Evolutionary conservation across 2,113 vertebrate species (phyloP).

Genomic region (Apodemus speciosus): DNA sequence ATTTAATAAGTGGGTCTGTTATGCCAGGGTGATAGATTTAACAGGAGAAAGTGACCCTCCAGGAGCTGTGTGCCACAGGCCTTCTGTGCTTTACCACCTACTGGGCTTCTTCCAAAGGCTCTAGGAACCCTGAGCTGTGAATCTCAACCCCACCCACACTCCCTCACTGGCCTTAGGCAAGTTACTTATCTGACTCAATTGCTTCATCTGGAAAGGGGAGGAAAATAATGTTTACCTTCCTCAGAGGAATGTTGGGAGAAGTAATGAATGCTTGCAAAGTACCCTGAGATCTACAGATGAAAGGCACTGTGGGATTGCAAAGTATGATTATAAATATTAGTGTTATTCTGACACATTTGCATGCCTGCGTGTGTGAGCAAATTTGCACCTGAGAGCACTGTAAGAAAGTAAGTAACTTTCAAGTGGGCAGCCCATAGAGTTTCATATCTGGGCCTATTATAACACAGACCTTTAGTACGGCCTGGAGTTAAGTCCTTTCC

Average conservation of each 20-base stretch:
- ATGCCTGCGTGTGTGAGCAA: slow-evolving; percentile 63
- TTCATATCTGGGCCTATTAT: background rate
- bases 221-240: slow-evolving; percentile 79
- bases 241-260: slow-evolving; percentile 76
- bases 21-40: background rate
- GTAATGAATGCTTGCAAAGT: slow-evolving; percentile 77
- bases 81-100: background rate
- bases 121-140: slow-evolving; percentile 62
- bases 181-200: slow-evolving; percentile 73
- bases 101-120: slow-evolving; percentile 19
- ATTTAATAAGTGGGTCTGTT: slow-evolving; percentile 25
- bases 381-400: slow-evolving; percentile 24
- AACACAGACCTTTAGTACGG: background rate
- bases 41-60: background rate
- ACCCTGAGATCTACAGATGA: slow-evolving; percentile 77
- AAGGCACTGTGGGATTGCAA: slow-evolving; percentile 71
- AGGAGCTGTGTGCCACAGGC: background rate
- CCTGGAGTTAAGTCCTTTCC: slow-evolving; percentile 6
- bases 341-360: slow-evolving; percentile 73
- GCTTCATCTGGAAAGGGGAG: slow-evolving; percentile 74
- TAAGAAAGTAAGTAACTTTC: slow-evolving; percentile 40
- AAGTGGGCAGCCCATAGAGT: background rate
- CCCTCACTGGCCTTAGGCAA: slow-evolving; percentile 60
- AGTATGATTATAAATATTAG: slow-evolving; percentile 78
- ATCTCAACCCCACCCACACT: slow-evolving; percentile 66